Base-by-base conservation (phyloP, 2,113 vertebrate species). In the Ranitomeya variabilis region DNA sequence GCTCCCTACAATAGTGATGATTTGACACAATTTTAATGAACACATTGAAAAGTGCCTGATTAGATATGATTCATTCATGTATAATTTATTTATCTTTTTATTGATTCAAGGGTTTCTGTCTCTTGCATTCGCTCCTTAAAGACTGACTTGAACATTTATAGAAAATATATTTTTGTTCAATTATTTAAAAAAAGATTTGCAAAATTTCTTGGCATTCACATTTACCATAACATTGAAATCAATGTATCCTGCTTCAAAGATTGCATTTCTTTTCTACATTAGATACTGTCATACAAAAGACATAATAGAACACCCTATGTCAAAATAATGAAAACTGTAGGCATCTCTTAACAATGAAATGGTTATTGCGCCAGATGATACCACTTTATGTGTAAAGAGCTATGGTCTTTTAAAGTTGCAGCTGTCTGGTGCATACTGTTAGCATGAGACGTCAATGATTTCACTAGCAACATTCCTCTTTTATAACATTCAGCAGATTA, bases 1-100 rank as follows among this genome's bases (percentile, higher is more conserved):
- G 62, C 52, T 57, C 52, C 31, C 86, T 73, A 81, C 86, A 80
- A 87, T 59, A 81, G 57, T 87, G 76, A 87, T 79, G 76, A 87
- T 81, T 87, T 69, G 51, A 69, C 78, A 69, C 59, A 81, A 81
- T 81, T 87, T 71, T 81, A 69, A 87, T 87, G 78, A 87, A 87
- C 62, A 55, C 51, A 80, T 59, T 64, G 76, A 87, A 87, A 66
- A 69, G 66, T 87, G 66, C n/a, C 59, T 81, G 78, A 81, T 81
- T 81, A 73, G 51, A 37, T 62, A 80, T 87, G 60, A 87, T 73
- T 87, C 52, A 81, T 71, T 71, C 66, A 79, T 71, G 64, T 87
- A 69, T 71, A 60, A 71, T 69, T 81, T 81, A 78, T 71, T 71
- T 45, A 80, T 81, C 78, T 87, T 87, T 87, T 87, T 60, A 79